Percentiles rank a stretch among this genome's conserved stretches.
Evolutionary conservation across 2,888 invertebrate species (phyloP).

Genomic region (Erebia epiphron): DNA sequence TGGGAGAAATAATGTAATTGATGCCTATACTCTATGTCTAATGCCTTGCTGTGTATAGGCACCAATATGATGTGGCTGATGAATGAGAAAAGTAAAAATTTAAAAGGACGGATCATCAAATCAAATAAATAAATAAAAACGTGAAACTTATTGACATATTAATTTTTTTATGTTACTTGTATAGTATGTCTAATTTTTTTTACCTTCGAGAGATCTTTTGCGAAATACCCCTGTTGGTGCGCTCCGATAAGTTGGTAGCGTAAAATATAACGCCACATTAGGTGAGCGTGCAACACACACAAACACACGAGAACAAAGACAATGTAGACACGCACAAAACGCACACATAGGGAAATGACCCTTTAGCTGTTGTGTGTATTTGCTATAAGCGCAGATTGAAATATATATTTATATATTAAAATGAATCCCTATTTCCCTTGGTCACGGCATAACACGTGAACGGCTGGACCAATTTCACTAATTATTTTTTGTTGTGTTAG

Average conservation of each 20-base stretch:
- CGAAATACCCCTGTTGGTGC: slow-evolving; percentile 93
- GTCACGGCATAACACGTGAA: no score
- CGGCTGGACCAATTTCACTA: no score
- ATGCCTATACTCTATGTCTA: slow-evolving; percentile 63
- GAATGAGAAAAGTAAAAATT: slow-evolving; percentile 62
- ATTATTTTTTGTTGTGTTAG: no score
- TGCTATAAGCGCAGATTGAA: slow-evolving; percentile 69
- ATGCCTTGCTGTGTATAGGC: slow-evolving; percentile 60
- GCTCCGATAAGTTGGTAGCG: slow-evolving; percentile 79
- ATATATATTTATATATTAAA: slow-evolving; percentile 35
- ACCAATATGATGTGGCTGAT: slow-evolving; percentile 65
- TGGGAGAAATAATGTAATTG: slow-evolving; percentile 57
- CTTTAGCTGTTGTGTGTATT: slow-evolving; percentile 78
- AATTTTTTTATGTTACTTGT: slow-evolving; percentile 64
- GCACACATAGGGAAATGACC: slow-evolving; percentile 75
- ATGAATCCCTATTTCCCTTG: no score
- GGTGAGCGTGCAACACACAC: slow-evolving; percentile 84
- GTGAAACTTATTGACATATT: slow-evolving; percentile 69
- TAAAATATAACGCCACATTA: slow-evolving; percentile 79
- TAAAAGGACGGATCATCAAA: slow-evolving; percentile 61
- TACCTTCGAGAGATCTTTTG: slow-evolving; percentile 98
- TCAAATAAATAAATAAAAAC: slow-evolving; percentile 52
- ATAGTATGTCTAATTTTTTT: slow-evolving; percentile 82
- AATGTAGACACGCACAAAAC: slow-evolving; percentile 83
- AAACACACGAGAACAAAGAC: slow-evolving; percentile 83